phyloP scores from a whole-genome alignment of 2,797 vertebrate genomes.

The Acipenser transmontanus region DNA sequence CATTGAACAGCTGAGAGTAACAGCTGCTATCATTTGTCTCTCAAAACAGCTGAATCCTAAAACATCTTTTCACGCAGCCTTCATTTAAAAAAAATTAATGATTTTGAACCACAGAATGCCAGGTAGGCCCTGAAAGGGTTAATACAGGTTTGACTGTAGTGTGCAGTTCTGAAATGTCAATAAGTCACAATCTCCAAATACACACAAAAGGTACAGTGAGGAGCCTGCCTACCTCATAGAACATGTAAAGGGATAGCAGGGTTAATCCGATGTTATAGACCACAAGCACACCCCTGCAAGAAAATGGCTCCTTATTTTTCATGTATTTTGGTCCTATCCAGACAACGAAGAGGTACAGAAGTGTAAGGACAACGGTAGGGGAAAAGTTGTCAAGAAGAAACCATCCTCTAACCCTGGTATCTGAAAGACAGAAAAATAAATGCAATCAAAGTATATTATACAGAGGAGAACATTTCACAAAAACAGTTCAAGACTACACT shows the following conservation, averaged over 20 bases:
- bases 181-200: too few relatives aligned
- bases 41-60: too few relatives aligned
- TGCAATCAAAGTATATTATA: neutral
- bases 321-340: slow-evolving; percentile 94
- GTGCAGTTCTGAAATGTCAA: too few relatives aligned
- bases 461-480: neutral
- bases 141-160: too few relatives aligned
- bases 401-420: slow-evolving; percentile 86
- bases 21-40: too few relatives aligned
- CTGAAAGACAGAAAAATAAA: slow-evolving; percentile 56
- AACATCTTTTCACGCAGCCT: too few relatives aligned
- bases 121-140: too few relatives aligned
- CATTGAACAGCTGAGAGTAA: too few relatives aligned
- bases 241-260: slow-evolving; percentile 89
- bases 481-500: neutral
- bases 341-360: slow-evolving; percentile 82
- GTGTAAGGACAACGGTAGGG: slow-evolving; percentile 78
- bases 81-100: too few relatives aligned
- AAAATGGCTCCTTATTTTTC: slow-evolving; percentile 72
- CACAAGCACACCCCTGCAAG: slow-evolving; percentile 78
- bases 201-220: too few relatives aligned
- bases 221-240: slow-evolving; percentile 76
- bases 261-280: slow-evolving; percentile 88
- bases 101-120: too few relatives aligned
- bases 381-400: slow-evolving; percentile 84